Base-by-base conservation (phyloP, 1,140 invertebrate species). In the Dendroctonus ponderosae region DNA sequence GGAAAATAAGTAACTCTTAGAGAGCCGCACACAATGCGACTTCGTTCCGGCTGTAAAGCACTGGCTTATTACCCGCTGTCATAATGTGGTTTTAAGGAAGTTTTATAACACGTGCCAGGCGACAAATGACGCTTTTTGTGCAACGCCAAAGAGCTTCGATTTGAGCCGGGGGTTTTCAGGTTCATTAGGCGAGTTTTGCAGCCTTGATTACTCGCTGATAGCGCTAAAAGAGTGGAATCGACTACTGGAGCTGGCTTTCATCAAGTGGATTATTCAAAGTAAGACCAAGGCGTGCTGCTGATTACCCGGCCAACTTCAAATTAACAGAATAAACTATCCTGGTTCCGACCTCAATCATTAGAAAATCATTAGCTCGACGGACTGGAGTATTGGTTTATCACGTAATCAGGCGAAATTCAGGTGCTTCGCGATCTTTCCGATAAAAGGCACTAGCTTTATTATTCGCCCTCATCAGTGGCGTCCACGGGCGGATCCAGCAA, bases 1-100 rank as follows among this genome's bases (percentile, higher is more conserved):
- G 43, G 43, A 46, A 46, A 46, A 46, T 46, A 46, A 46, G 43
- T 46, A 46, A 46, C 43, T 46, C n/a, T 46, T 46, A 46, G 43
- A 46, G 43, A 12, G n/a, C 43, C 43, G 43, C 26, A 26, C 8
- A 46, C 43, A 46, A 46, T 46, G 4, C 43, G 43, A 46, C 43
- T 8, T 46, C 43, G 43, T 46, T 46, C 43, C 43, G 43, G 43
- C n/a, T 46, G 26, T 26, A 26, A 26, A 26, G 26, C 26, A 26
- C 26, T 26, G 26, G 26, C 26, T 26, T 26, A 26, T 26, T 26
- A 26, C 26, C 26, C 26, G 26, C 26, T 26, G 26, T 26, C 26
- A 26, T 26, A 26, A 26, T 26, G 26, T 26, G 26, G 26, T 26
- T 26, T 26, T 9, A 46, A 46, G 4, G 43, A 9, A 12, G 43